phyloP scores from a whole-genome alignment of 1,140 invertebrate species.

The Drosophila virilis region DNA sequence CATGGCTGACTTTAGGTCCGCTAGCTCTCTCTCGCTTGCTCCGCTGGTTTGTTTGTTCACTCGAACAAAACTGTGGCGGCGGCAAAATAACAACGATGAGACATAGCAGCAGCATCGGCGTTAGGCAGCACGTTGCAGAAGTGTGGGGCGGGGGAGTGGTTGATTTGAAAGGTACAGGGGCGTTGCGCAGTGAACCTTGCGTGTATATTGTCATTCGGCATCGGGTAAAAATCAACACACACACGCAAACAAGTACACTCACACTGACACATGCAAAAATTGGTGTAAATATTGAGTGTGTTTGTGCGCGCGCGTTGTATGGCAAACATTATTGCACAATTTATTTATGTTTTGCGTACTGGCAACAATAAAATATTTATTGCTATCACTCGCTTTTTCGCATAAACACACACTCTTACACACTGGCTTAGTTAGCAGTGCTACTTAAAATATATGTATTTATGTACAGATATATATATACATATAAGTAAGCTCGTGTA shows the following conservation, averaged over 20 bases:
- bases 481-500: slow-evolving; percentile 45
- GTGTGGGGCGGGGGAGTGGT: slow-evolving; percentile 34
- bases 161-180: slow-evolving; percentile 33
- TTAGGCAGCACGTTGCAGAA: slow-evolving; percentile 60
- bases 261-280: slow-evolving; percentile 19
- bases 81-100: slow-evolving; percentile 75
- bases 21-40: slow-evolving; percentile 7
- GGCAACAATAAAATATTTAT: slow-evolving; percentile 40
- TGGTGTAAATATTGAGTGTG: slow-evolving; percentile 34
- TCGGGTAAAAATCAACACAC: slow-evolving; percentile 42
- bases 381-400: slow-evolving; percentile 41
- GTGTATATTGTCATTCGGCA: slow-evolving; percentile 70
- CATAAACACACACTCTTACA: slow-evolving; percentile 33
- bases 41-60: slow-evolving; percentile 27
- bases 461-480: slow-evolving; percentile 18
- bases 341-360: slow-evolving; percentile 73
- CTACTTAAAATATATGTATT: slow-evolving; percentile 50
- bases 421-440: slow-evolving; percentile 40
- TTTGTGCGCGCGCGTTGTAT: slow-evolving; percentile 43
- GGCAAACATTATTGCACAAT: slow-evolving; percentile 71
- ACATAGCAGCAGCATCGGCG: slow-evolving; percentile 35
- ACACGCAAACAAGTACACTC: slow-evolving; percentile 17
- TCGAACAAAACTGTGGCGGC: slow-evolving; percentile 61
- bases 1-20: slow-evolving; percentile 10
- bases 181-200: slow-evolving; percentile 77